These are phyloP conservation scores for Aporophyla nigra DNA, from an alignment of 2,888 invertebrate genomes.

Conservation along the genomic window DNA sequence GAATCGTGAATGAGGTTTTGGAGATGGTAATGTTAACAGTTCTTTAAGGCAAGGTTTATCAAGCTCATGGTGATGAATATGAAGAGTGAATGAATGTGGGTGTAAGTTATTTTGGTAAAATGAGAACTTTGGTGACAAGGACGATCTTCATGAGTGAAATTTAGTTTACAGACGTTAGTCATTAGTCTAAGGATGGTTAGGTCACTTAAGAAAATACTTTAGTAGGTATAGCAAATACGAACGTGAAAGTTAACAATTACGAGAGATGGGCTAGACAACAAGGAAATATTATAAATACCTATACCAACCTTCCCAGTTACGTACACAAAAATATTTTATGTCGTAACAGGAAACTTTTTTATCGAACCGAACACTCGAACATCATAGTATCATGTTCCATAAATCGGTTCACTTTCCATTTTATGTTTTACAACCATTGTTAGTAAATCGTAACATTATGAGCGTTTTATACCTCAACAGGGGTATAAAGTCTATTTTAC, in stretches of 20 bases:
- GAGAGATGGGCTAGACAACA: background rate
- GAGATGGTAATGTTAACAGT: constrained; percentile 17
- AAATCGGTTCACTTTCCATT: constrained; percentile 52
- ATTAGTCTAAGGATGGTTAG: too few species aligned
- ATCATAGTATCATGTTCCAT: constrained; percentile 47
- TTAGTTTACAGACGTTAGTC: background rate
- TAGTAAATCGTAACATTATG: constrained; percentile 58
- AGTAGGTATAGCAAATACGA: too few species aligned
- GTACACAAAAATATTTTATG: background rate
- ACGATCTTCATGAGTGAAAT: background rate
- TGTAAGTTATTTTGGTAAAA: background rate
- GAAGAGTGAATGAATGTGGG: background rate
- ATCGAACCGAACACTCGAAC: constrained; percentile 7
- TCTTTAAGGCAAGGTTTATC: constrained; percentile 32
- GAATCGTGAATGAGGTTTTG: constrained; percentile 25
- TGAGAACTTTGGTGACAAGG: background rate
- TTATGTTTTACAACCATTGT: constrained; percentile 56
- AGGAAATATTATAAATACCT: background rate
- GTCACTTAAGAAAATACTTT: too few species aligned
- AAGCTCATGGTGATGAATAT: constrained; percentile 5
- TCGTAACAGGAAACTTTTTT: background rate
- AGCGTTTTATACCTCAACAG: constrained; percentile 63
- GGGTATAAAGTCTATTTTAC: constrained; percentile 65
- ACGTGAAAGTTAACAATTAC: background rate
- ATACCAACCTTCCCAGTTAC: too few species aligned